Evolutionary conservation across 2,888 invertebrate species (phyloP), one percentile per base, ranked within the genome.

Genomic region (Ariolimax columbianus): DNA sequence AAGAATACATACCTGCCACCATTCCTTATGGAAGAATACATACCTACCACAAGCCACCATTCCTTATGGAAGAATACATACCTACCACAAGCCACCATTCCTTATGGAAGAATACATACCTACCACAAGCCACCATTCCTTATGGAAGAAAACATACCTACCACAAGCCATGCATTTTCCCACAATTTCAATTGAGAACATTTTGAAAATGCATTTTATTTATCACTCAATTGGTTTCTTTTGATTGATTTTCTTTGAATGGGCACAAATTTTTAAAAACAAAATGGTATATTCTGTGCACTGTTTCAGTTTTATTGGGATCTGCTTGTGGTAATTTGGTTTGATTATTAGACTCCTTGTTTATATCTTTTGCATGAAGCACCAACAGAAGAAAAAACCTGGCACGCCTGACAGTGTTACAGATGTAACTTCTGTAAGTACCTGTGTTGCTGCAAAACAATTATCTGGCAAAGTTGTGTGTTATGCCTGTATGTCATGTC

Each of bases 401-500:
- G 82, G 70, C 38, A 38, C 81, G 3, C 66, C 68, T 33, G 40
- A 59, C 26, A 40, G 19, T 9, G 36, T 55, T 7, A 26, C 72
- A 75, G 82, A 82, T 75, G 73, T 75, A 1, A 26, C 23, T 30
- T 43, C 59, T 59, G 82, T 82, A 63, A 82, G 82, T 82, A 80
- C 33, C 19, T 63, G 59, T 63, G n/a, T 4, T 23, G 59, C n/a
- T 63, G n/a, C 4, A 63, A n/a, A n/a, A n/a, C 59, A n/a, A n/a
- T 63, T 63, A 63, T 14, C n/a, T 4, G n/a, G 6, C 3, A 3
- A 63, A 23, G 7, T 63, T 63, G 26, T 6, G 7, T 26, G 26
- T n/a, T 4, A 6, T 26, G 3, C 26, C 17, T 63, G n/a, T n/a
- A 3, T 63, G 11, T 63, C 59, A 63, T 2, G n/a, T n/a, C n/a